Conservation (phyloP, 2,113 vertebrate species). For the Columba janthina region DNA sequence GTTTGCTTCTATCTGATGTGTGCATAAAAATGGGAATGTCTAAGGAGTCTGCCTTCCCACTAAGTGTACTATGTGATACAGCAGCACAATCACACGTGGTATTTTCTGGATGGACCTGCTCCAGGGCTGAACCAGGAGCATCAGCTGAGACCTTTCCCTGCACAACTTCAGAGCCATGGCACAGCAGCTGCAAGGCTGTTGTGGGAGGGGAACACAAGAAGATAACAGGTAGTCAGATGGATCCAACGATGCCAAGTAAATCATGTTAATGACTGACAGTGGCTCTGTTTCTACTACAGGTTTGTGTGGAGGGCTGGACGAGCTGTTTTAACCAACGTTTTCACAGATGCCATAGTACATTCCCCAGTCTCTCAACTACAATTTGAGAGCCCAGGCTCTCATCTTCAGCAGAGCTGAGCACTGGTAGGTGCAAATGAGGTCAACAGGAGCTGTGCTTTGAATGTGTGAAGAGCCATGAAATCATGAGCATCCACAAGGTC, state of each 20-base stretch:
- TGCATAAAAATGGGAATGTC: neutral
- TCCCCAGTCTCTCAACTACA: neutral
- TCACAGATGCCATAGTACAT: neutral
- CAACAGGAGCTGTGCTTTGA: neutral
- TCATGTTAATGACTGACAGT: neutral
- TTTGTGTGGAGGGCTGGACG: neutral
- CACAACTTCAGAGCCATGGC: fast-evolving
- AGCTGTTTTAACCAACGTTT: neutral
- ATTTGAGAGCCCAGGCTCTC: neutral
- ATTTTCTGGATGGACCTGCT: neutral
- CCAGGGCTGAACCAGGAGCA: neutral
- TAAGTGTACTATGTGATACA: neutral
- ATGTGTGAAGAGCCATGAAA: neutral
- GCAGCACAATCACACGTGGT: neutral
- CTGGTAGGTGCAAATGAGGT: neutral
- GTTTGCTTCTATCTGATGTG: neutral
- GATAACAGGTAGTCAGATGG: neutral
- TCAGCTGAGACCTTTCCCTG: neutral
- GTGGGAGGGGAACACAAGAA: neutral
- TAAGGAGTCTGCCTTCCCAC: neutral
- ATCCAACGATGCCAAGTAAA: neutral
- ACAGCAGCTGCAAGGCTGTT: neutral
- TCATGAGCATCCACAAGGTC: neutral
- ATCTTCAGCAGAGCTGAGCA: neutral
- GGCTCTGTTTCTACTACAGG: neutral